Evolutionary conservation across 2,888 invertebrate genomes (phyloP).

Genomic region (Phlogophora meticulosa): DNA sequence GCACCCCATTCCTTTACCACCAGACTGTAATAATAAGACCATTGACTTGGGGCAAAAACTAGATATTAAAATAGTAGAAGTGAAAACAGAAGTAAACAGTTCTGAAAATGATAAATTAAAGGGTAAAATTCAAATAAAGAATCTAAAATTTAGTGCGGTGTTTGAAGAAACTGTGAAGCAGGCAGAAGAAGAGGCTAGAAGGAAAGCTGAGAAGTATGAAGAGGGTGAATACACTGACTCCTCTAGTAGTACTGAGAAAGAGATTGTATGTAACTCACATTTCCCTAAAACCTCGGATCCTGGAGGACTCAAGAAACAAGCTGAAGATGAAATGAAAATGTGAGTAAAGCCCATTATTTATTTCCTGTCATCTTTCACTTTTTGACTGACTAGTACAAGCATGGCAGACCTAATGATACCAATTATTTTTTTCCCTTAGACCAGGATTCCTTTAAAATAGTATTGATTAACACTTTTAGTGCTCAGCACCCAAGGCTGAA

Average conservation of each 20-base stretch:
- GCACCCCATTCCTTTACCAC: slow-evolving; percentile 82
- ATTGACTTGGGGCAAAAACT: slow-evolving; percentile 74
- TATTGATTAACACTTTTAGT: too few relatives aligned
- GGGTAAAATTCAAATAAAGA: slow-evolving; percentile 93
- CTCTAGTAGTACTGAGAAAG: slow-evolving; percentile 82
- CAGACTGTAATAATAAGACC: slow-evolving; percentile 72
- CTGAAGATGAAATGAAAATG: slow-evolving; percentile 90
- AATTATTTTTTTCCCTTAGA: too few relatives aligned
- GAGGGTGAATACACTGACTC: slow-evolving; percentile 92
- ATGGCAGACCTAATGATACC: too few relatives aligned
- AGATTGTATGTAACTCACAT: slow-evolving; percentile 81
- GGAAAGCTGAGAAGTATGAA: slow-evolving; percentile 92
- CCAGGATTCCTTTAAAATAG: too few relatives aligned
- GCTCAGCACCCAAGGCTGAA: too few relatives aligned
- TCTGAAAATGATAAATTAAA: slow-evolving; percentile 84
- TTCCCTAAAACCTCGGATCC: slow-evolving; percentile 88
- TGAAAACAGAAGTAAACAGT: slow-evolving; percentile 63
- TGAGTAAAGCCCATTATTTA: slow-evolving; percentile 71
- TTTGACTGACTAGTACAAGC: too few relatives aligned
- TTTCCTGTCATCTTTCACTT: background rate
- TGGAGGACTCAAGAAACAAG: slow-evolving; percentile 86
- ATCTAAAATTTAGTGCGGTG: slow-evolving; percentile 93
- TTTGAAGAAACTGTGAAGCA: slow-evolving; percentile 93
- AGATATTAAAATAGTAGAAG: slow-evolving; percentile 76
- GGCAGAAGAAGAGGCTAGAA: slow-evolving; percentile 92